Evolutionary conservation across 2,797 vertebrate species (phyloP), one percentile per base, ranked within the genome.

Genomic region (Acanthis flammea): DNA sequence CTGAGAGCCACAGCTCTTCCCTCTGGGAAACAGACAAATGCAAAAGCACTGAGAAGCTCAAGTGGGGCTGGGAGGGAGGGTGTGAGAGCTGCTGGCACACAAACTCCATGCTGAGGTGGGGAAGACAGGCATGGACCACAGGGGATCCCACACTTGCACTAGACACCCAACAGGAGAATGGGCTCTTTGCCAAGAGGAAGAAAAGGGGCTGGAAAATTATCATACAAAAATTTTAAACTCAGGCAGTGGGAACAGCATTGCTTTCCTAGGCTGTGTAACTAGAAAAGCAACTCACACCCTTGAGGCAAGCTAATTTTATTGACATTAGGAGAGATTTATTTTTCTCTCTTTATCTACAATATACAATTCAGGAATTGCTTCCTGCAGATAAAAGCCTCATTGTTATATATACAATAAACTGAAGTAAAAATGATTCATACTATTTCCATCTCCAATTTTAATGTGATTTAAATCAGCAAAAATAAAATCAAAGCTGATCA

Each of bases 311-410:
- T 90, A 60, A 92, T 96, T 96, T 92, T 94, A 94, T 86, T 96
- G 86, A 93, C 94, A 88, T 92, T 95, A 93, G 62, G 23, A 92
- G 81, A 92, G 78, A 96, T 93, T 94, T 94, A 95, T 94, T 95
- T 94, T 92, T 96, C 90, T 90, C 67, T 92, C 88, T 94, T 92
- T 89, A 95, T 95, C 87, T 86, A 75, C 89, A 91, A 66, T 86
- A 94, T n/a, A 94, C 89, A 96, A 92, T 76, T 62, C 44, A 70
- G 70, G 70, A 94, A 96, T 96, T 97, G 92, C 91, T 96, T 94
- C 89, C 94, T 92, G 87, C 85, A 94, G 92, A 95, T 92, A 92
- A 93, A 95, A 96, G 79, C 79, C 71, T 90, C 83, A 91, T 86
- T 96, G 91, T 95, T 89, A 91, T 35, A 88, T 44, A 68, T 57